A percentile compares a stretch with the other conserved stretches of the same genome.
These are phyloP conservation scores for Glyptemys insculpta DNA, from an alignment of 2,797 vertebrate genomes.

Conservation along the genomic window DNA sequence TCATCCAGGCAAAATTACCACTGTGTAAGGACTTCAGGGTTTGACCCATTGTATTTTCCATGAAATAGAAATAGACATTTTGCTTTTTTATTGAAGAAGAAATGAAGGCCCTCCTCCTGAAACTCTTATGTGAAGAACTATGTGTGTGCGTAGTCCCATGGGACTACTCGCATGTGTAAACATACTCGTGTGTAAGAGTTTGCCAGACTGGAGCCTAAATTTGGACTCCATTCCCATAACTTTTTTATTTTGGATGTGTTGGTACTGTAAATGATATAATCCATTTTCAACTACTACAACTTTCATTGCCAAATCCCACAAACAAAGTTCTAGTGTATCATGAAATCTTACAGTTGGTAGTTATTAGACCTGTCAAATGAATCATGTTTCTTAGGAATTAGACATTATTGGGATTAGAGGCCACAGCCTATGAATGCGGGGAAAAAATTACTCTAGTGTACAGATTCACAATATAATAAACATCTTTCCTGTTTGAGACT, in stretches of 20 bases:
- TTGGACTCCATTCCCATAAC: not conserved
- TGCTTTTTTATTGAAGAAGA: not conserved
- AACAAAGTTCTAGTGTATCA: constrained; percentile 64
- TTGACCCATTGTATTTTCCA: not conserved
- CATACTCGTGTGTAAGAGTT: not conserved
- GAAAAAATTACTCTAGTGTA: not conserved
- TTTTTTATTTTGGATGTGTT: constrained; percentile 1
- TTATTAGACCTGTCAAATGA: constrained; percentile 59
- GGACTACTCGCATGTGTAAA: not conserved
- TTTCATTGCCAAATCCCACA: constrained; percentile 62
- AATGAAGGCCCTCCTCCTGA: not conserved
- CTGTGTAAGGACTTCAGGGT: not conserved
- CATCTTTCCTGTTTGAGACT: not conserved
- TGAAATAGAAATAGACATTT: not conserved
- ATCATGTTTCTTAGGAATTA: constrained; percentile 46
- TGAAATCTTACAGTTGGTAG: constrained; percentile 39
- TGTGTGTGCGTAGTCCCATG: not conserved
- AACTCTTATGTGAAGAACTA: not conserved
- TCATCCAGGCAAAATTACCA: constrained; percentile 22
- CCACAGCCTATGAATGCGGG: not conserved
- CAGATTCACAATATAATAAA: not conserved
- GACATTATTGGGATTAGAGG: constrained; percentile 7
- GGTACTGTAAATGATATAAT: constrained; percentile 9
- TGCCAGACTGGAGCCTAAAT: not conserved
- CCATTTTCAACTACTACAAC: not conserved